Conservation (phyloP, 2,797 vertebrate species). For the Malurus leucopterus region DNA sequence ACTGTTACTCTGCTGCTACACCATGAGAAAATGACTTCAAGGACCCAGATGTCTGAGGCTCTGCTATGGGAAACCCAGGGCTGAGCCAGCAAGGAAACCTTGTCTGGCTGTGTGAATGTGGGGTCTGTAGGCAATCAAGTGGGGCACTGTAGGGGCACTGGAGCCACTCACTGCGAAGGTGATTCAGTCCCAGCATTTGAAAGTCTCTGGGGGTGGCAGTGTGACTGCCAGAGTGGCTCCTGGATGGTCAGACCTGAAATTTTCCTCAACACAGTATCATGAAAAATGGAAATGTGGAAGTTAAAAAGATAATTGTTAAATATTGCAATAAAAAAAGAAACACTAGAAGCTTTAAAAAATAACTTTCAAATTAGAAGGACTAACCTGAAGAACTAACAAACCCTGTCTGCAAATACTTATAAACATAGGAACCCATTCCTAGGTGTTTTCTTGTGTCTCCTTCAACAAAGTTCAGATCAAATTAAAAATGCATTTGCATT, state of each 20-base stretch:
- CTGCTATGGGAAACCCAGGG: background rate
- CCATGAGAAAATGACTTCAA: background rate
- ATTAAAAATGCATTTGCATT: background rate
- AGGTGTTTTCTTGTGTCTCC: background rate
- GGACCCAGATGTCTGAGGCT: background rate
- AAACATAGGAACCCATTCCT: background rate
- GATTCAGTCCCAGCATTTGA: background rate
- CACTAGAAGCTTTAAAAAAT: background rate
- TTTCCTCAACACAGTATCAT: background rate
- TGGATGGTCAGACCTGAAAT: background rate
- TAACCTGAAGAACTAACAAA: background rate
- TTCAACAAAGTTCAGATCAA: background rate
- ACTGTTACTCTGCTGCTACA: background rate
- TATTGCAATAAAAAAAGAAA: background rate
- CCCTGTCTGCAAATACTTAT: background rate
- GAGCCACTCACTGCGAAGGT: background rate
- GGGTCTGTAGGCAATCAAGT: background rate
- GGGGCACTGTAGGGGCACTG: background rate
- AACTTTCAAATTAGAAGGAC: background rate
- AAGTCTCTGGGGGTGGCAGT: background rate
- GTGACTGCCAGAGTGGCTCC: background rate
- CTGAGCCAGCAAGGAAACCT: background rate
- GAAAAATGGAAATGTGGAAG: background rate
- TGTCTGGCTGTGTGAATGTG: background rate
- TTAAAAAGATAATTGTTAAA: background rate